These are phyloP conservation scores for Buathra laborator DNA, from an alignment of 2,888 invertebrate genomes.

Conservation along the genomic window DNA sequence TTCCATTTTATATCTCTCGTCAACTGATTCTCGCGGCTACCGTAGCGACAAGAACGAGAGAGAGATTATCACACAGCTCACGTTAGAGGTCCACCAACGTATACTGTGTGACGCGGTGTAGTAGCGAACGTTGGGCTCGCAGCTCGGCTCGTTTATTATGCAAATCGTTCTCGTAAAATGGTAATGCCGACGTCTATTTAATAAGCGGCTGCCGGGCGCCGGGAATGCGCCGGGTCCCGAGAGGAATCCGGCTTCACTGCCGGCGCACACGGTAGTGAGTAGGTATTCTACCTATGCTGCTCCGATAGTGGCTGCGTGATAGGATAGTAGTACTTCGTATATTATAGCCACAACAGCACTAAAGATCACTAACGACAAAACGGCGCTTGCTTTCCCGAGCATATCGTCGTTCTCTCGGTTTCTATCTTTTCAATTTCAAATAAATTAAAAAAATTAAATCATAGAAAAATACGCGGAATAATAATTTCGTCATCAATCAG, in stretches of 20 bases:
- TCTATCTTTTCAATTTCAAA: too few relatives aligned
- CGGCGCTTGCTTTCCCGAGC: background rate
- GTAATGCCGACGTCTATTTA: constrained; percentile 74
- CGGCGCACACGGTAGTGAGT: constrained; percentile 31
- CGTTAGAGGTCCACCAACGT: background rate
- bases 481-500: constrained; percentile 44
- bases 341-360: constrained; percentile 14
- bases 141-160: constrained; percentile 73
- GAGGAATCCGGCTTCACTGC: constrained; percentile 48
- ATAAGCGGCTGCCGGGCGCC: constrained; percentile 71
- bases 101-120: constrained; percentile 32
- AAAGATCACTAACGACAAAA: constrained; percentile 38
- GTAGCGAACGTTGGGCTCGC: constrained; percentile 47
- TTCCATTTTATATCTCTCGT: constrained; percentile 43
- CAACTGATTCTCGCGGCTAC: constrained; percentile 56
- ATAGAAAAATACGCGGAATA: background rate
- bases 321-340: constrained; percentile 20
- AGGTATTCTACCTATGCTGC: constrained; percentile 5
- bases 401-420: background rate
- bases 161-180: constrained; percentile 74
- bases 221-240: constrained; percentile 69
- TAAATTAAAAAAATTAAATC: background rate
- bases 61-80: constrained; percentile 27
- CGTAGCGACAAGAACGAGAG: constrained; percentile 19
- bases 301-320: constrained; percentile 33